These are phyloP conservation scores for Triplophysa bombifrons DNA, from an alignment of 2,797 vertebrate genomes.

Conservation along the genomic window DNA sequence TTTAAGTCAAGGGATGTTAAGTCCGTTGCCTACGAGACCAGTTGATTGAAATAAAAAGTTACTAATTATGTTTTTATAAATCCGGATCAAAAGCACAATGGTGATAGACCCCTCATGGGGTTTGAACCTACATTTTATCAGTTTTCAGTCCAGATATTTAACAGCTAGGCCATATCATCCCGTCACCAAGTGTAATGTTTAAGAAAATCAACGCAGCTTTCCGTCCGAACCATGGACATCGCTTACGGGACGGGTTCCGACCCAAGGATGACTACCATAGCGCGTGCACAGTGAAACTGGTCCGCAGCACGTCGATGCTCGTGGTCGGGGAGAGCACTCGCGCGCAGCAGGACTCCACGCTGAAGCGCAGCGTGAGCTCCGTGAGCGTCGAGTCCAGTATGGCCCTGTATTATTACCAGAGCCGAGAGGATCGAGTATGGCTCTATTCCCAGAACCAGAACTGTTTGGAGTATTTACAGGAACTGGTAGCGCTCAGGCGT, in stretches of 20 bases:
- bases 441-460: conserved; percentile 89
- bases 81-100: conserved; percentile 10
- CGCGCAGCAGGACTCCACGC: conserved; percentile 73
- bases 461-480: conserved; percentile 92
- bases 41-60: not conserved
- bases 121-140: conserved; percentile 19
- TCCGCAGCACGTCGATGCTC: conserved; percentile 94
- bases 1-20: not conserved
- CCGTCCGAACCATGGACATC: conserved; percentile 76
- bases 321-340: conserved; percentile 80
- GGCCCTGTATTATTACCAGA: conserved; percentile 79
- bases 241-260: conserved; percentile 66
- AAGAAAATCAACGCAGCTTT: conserved; percentile 91
- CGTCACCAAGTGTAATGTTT: conserved; percentile 77
- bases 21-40: not conserved
- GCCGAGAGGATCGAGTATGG: conserved; percentile 89
- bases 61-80: not conserved
- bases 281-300: conserved; percentile 81
- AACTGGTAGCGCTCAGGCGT: conserved; percentile 88
- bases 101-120: not conserved
- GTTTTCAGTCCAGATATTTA: not conserved
- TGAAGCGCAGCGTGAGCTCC: conserved; percentile 89
- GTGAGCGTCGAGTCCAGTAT: conserved; percentile 79
- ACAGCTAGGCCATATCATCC: conserved; percentile 33
- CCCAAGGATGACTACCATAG: conserved; percentile 72